phyloP scores from a whole-genome alignment of 2,113 vertebrate species.

The Himantopus leucocephalus region DNA sequence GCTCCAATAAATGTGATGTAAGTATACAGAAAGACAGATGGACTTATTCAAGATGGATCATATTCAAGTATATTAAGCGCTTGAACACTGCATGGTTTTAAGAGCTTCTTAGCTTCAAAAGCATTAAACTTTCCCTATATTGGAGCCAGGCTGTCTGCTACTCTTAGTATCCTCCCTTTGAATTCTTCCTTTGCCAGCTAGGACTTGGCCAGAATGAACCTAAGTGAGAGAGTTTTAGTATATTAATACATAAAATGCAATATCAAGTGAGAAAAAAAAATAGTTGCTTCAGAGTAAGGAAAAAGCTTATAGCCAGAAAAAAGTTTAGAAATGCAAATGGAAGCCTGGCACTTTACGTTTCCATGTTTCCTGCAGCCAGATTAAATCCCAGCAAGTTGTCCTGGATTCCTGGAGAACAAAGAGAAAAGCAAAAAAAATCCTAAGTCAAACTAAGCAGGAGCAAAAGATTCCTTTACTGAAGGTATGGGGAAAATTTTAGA shows the following conservation, averaged over 20 bases:
- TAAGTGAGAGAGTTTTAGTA: background rate
- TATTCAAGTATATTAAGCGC: background rate
- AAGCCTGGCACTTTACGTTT: background rate
- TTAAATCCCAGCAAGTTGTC: background rate
- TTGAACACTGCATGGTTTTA: background rate
- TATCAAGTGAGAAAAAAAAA: constrained; percentile 9
- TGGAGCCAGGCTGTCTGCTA: background rate
- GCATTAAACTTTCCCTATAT: background rate
- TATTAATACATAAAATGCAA: background rate
- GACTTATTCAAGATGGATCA: background rate
- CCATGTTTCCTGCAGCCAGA: background rate
- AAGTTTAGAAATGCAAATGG: constrained; percentile 17
- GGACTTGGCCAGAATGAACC: background rate
- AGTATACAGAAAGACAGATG: background rate
- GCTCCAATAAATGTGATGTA: background rate
- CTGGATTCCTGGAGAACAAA: background rate
- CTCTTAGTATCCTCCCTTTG: constrained; percentile 1
- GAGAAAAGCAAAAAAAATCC: background rate
- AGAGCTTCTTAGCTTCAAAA: background rate
- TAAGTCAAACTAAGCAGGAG: background rate
- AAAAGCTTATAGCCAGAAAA: background rate
- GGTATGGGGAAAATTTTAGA: background rate
- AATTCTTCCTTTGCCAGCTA: background rate
- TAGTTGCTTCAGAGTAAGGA: background rate
- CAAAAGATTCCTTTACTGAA: background rate